Base-by-base conservation (phyloP, 2,888 invertebrate genomes). In the Copidosoma aretas region DNA sequence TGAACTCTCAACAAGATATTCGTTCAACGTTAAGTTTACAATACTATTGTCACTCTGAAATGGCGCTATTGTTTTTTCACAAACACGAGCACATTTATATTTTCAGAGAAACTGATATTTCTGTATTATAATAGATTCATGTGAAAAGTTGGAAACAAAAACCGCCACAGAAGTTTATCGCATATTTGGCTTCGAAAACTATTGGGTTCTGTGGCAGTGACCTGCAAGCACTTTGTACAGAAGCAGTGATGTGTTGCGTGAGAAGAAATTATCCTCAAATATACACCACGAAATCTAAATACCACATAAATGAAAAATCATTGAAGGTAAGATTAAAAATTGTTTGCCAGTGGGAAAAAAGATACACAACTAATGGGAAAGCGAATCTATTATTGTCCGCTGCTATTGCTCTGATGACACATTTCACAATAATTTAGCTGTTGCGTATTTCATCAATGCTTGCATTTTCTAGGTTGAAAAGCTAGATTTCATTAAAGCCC, bases 261-360 rank as follows among this genome's bases (percentile, higher is more conserved):
- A 81, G 89, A n/a, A 80, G 87, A 57, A 83, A 86, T 19, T 90
- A 88, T 78, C 89, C 89, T 1, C 89, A 90, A 80, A 88, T 89
- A 71, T 89, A 89, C 75, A 83, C 84, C 19, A 85, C 86, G 4
- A 85, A 85, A 24, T 85, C 87, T 15, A 88, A 88, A 74, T 83
- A 88, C 69, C 84, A 86, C 65, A 82, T 83, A 56, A 81, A 77
- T 62, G 91, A 91, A 74, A 88, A 92, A 75, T 90, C 91, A 61
- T 85, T 95, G 39, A 82, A 80, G 75, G 83, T 82, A 74, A 75
- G 32, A 32, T 32, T 32, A 8, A 32, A 32, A 32, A 32, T 8
- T 32, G 8, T 32, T 8, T n/a, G n/a, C n/a, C n/a, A n/a, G n/a
- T n/a, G n/a, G n/a, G n/a, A n/a, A n/a, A n/a, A n/a, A n/a, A n/a